Percentiles rank a stretch among this genome's conserved stretches.
These are phyloP conservation scores for Periplaneta americana DNA, from an alignment of 1,140 invertebrate species.

Conservation along the genomic window DNA sequence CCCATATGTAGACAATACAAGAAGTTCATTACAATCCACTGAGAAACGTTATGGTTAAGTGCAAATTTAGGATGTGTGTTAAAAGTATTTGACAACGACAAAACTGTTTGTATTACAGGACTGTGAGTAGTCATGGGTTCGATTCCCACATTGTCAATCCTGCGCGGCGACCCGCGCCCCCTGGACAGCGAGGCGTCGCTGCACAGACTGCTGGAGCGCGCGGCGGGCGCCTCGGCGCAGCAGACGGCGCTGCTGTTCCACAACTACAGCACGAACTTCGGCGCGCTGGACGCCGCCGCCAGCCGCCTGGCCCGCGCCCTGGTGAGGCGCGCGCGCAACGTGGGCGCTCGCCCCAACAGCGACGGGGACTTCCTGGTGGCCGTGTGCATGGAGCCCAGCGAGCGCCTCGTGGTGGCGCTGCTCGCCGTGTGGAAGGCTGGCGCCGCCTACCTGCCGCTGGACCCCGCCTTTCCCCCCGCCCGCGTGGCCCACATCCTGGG, in stretches of 20 bases:
- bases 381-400: conserved; percentile 69
- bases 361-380: conserved; percentile 65
- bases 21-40: too few species aligned
- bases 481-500: conserved; percentile 70
- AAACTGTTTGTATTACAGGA: background rate
- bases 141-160: conserved; percentile 53
- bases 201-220: conserved; percentile 32
- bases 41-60: too few species aligned
- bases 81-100: too few species aligned
- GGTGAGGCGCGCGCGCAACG: conserved; percentile 30
- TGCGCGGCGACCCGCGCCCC: conserved; percentile 43
- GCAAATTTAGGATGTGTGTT: too few species aligned
- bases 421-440: conserved; percentile 75
- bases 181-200: conserved; percentile 32
- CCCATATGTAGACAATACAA: too few species aligned
- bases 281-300: conserved; percentile 49
- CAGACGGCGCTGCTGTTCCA: conserved; percentile 47
- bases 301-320: conserved; percentile 50
- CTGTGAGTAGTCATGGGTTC: conserved; percentile 48
- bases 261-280: conserved; percentile 42
- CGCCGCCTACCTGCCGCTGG: conserved; percentile 75
- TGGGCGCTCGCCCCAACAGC: conserved; percentile 37
- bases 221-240: conserved; percentile 34
- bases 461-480: conserved; percentile 64
- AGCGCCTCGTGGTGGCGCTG: conserved; percentile 60